Percentiles rank a stretch among this genome's conserved stretches.
Evolutionary conservation across 1,140 invertebrate genomes (phyloP).

Genomic region (Euwallacea fornicatus): DNA sequence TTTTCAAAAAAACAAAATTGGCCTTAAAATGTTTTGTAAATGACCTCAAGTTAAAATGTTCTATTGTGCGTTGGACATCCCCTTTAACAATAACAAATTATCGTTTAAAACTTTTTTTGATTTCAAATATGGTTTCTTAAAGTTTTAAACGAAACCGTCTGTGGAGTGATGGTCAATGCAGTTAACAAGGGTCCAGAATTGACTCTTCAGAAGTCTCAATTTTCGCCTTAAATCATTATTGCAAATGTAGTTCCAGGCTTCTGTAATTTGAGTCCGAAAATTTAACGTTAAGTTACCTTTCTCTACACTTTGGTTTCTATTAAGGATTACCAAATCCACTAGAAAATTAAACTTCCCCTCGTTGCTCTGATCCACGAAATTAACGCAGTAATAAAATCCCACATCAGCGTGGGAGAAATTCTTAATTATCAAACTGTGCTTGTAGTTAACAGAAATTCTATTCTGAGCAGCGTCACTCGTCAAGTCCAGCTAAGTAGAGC

Average conservation of each 20-base stretch:
- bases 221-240: too few relatives aligned
- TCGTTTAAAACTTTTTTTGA: too few relatives aligned
- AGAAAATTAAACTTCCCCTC: constrained; percentile 58
- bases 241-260: neutral
- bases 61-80: too few relatives aligned
- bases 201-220: too few relatives aligned
- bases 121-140: too few relatives aligned
- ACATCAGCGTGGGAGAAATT: constrained; percentile 51
- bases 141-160: too few relatives aligned
- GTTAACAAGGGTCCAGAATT: too few relatives aligned
- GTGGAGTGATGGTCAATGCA: too few relatives aligned
- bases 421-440: constrained; percentile 55
- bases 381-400: constrained; percentile 58
- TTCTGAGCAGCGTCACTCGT: constrained; percentile 54
- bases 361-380: constrained; percentile 53
- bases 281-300: constrained; percentile 7
- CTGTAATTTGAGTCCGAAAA: neutral
- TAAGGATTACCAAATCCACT: constrained; percentile 49
- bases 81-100: too few relatives aligned
- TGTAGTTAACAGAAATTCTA: constrained; percentile 52
- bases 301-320: constrained; percentile 18
- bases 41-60: too few relatives aligned
- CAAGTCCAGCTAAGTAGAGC: constrained; percentile 52
- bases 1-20: too few relatives aligned
- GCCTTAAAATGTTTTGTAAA: too few relatives aligned